Percentiles rank a stretch among this genome's conserved stretches.
These are phyloP conservation scores for Andrena dorsata DNA, from an alignment of 2,888 invertebrate species.

Conservation along the genomic window DNA sequence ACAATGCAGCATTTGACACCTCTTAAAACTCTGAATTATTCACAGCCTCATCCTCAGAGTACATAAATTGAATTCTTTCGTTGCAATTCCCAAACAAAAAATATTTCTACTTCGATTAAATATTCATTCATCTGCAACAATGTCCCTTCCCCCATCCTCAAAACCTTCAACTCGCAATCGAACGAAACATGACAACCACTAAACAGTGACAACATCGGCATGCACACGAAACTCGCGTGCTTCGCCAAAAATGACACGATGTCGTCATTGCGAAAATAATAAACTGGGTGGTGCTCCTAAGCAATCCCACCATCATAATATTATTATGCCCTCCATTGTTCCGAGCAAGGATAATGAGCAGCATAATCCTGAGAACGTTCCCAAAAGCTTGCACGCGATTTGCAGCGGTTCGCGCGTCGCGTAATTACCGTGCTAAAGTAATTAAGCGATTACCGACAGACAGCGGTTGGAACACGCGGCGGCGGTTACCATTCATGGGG, in stretches of 20 bases:
- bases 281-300: background rate
- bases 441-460: slow-evolving; percentile 42
- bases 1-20: too few species aligned
- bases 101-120: background rate
- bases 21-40: too few species aligned
- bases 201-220: background rate
- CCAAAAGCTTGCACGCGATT: slow-evolving; percentile 23
- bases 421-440: slow-evolving; percentile 2
- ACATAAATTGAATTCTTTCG: background rate
- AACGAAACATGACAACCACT: background rate
- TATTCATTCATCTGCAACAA: background rate
- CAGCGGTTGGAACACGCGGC: background rate
- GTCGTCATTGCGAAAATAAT: slow-evolving; percentile 27
- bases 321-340: slow-evolving; percentile 20
- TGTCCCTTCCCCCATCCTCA: slow-evolving; percentile 50
- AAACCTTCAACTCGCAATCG: slow-evolving; percentile 16
- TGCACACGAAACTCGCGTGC: slow-evolving; percentile 13
- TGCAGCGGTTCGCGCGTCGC: background rate
- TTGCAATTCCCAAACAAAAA: slow-evolving; percentile 32
- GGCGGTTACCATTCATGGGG: background rate
- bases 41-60: too few species aligned
- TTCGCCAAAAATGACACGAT: slow-evolving; percentile 18
- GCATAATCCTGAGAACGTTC: slow-evolving; percentile 40
- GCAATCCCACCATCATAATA: slow-evolving; percentile 10
- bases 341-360: slow-evolving; percentile 2